A percentile compares a stretch with the other conserved stretches of the same genome.
Conservation (phyloP, 2,113 vertebrate genomes). For the Gopherus flavomarginatus region DNA sequence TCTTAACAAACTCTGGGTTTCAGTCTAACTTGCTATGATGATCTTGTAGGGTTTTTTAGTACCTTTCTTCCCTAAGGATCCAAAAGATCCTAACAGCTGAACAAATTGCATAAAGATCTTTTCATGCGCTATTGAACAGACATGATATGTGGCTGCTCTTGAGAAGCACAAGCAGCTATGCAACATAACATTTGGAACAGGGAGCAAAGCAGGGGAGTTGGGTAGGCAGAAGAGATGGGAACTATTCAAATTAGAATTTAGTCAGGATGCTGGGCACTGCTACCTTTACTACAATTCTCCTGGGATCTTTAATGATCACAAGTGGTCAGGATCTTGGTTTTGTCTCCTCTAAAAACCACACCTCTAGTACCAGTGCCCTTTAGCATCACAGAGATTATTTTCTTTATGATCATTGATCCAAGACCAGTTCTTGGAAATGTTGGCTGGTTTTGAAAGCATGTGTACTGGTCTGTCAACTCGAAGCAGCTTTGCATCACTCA, state of each 20-base stretch:
- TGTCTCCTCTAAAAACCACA: neutral
- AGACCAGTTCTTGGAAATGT: neutral
- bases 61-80: neutral
- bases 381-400: neutral
- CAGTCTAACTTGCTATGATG: neutral
- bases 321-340: neutral
- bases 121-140: accelerated
- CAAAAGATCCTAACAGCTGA: neutral
- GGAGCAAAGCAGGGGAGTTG: neutral
- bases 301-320: neutral
- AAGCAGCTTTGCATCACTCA: neutral
- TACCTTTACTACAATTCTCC: no score
- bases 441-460: neutral
- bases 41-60: accelerated
- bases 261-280: neutral
- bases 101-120: neutral
- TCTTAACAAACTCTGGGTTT: neutral
- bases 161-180: neutral
- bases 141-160: accelerated
- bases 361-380: neutral
- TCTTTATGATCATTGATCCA: neutral
- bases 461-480: neutral
- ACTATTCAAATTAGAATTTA: neutral
- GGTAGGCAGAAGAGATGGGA: neutral
- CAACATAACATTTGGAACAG: neutral